These are phyloP conservation scores for Cheilosia impressa DNA, from an alignment of 2,888 invertebrate species.

Conservation along the genomic window DNA sequence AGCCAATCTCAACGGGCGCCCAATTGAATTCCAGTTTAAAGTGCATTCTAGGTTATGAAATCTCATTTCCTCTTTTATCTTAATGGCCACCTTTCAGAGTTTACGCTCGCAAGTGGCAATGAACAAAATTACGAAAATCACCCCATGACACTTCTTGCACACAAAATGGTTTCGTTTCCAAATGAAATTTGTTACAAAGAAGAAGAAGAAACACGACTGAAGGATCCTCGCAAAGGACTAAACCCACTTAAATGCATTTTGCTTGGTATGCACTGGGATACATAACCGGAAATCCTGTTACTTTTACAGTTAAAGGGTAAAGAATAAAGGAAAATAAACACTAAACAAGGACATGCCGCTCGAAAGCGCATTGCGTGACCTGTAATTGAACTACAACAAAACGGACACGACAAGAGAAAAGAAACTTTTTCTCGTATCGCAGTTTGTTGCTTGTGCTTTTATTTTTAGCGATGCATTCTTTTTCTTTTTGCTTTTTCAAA, in stretches of 20 bases:
- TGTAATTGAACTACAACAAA: conserved; percentile 66
- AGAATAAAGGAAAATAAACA: conserved; percentile 54
- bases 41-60: conserved; percentile 69
- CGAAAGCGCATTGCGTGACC: conserved; percentile 67
- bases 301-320: conserved; percentile 73
- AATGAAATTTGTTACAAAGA: conserved; percentile 67
- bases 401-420: conserved; percentile 18
- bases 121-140: conserved; percentile 56
- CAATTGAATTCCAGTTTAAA: conserved; percentile 48
- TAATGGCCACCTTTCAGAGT: conserved; percentile 64
- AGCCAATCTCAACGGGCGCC: background rate
- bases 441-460: conserved; percentile 1
- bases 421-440: conserved; percentile 24
- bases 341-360: conserved; percentile 59
- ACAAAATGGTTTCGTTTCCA: conserved; percentile 58
- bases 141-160: conserved; percentile 35
- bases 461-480: background rate
- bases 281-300: conserved; percentile 71
- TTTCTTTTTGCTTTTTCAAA: background rate
- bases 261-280: conserved; percentile 69
- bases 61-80: conserved; percentile 68
- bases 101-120: conserved; percentile 51
- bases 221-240: conserved; percentile 18
- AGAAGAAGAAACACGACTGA: conserved; percentile 23
- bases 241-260: conserved; percentile 67